Conservation (phyloP, 1,140 invertebrate species). For the Ganaspis sp. region DNA sequence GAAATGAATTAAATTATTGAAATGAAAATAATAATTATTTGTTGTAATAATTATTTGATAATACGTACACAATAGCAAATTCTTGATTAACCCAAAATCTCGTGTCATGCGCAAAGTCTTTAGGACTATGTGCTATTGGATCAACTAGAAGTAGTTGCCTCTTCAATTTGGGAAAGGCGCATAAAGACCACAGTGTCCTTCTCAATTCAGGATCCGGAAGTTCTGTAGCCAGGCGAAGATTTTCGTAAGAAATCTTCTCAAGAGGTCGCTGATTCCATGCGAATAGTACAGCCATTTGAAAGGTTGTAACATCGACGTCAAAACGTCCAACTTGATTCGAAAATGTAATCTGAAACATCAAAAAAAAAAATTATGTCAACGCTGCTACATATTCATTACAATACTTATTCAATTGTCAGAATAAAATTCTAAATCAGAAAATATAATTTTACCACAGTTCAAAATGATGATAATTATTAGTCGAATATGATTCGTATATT, state of each 20-base stretch:
- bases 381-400: too few relatives aligned
- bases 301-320: slow-evolving; percentile 99
- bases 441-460: too few relatives aligned
- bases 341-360: slow-evolving; percentile 90
- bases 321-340: slow-evolving; percentile 94
- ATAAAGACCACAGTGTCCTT: slow-evolving; percentile 97
- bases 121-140: slow-evolving; percentile 87
- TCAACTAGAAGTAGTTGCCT: slow-evolving; percentile 91
- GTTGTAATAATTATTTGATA: background rate
- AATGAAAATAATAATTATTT: slow-evolving; percentile 2
- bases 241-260: slow-evolving; percentile 96
- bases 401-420: slow-evolving; percentile 42
- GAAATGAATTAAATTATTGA: slow-evolving; percentile 26
- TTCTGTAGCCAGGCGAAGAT: slow-evolving; percentile 96
- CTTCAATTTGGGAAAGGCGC: slow-evolving; percentile 98
- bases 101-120: slow-evolving; percentile 96
- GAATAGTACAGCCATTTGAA: slow-evolving; percentile 99
- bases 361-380: too few relatives aligned
- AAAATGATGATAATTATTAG: too few relatives aligned
- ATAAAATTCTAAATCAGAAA: too few relatives aligned
- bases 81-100: slow-evolving; percentile 98
- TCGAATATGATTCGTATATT: too few relatives aligned
- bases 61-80: slow-evolving; percentile 88
- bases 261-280: slow-evolving; percentile 97
- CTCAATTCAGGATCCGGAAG: slow-evolving; percentile 96